Conservation (phyloP, 2,113 vertebrate genomes). For the Daboia siamensis region DNA sequence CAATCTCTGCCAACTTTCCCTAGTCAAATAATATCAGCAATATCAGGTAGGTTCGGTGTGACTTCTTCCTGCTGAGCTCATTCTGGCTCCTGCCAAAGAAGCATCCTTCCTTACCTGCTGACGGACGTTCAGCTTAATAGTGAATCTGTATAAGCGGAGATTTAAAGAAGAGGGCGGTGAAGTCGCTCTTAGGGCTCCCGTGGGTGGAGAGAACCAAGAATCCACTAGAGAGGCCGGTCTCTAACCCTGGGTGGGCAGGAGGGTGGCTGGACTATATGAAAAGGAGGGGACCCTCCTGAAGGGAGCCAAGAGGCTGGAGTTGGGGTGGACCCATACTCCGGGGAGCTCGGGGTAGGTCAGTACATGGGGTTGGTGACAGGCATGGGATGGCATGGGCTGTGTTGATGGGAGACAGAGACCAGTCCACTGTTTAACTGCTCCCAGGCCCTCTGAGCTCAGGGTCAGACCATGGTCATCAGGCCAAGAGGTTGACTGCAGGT, state of each 20-base stretch:
- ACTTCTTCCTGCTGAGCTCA: not conserved
- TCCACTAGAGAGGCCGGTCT: no score
- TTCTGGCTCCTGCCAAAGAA: not conserved
- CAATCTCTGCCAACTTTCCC: not conserved
- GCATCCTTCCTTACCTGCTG: not conserved
- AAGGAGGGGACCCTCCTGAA: no score
- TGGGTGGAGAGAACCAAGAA: no score
- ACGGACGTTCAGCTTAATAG: not conserved
- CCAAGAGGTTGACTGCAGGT: not conserved
- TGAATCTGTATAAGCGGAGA: not conserved
- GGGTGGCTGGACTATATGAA: no score
- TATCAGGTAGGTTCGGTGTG: not conserved
- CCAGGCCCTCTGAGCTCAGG: not conserved
- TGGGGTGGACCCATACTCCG: no score
- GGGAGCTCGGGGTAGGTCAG: no score
- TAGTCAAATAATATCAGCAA: not conserved
- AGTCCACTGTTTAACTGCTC: not conserved
- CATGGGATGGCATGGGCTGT: not conserved
- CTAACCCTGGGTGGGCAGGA: no score
- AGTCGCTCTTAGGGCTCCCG: no score
- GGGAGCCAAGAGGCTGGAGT: no score
- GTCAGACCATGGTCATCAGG: not conserved
- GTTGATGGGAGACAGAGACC: not conserved
- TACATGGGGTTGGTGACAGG: no score
- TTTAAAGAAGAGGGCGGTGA: no score